Evolutionary conservation across 2,113 vertebrate species (phyloP).

Genomic region (Oxyruncus cristatus): DNA sequence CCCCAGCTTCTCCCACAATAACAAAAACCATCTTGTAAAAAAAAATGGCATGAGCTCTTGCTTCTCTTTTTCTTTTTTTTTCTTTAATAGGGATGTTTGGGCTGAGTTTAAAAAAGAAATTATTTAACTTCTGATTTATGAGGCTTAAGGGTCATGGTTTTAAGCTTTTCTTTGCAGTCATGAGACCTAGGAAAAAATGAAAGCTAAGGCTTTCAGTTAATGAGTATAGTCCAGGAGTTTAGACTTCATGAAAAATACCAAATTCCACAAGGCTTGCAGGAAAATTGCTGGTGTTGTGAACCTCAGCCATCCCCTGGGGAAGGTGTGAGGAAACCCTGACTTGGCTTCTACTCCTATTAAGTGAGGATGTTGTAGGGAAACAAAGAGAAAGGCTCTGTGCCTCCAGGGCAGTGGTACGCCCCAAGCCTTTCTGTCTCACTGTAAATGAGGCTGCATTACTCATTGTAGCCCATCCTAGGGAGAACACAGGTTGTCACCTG

Average conservation of each 20-base stretch:
- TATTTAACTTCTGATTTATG: constrained; percentile 56
- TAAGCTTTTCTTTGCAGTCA: constrained; percentile 29
- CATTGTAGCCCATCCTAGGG: background rate
- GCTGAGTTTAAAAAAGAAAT: constrained; percentile 28
- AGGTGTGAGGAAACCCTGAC: background rate
- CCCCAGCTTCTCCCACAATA: background rate
- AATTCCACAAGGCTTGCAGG: constrained; percentile 34
- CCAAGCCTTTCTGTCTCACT: background rate
- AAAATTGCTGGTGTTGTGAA: constrained; percentile 3
- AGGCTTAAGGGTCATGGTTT: constrained; percentile 38
- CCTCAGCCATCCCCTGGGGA: background rate
- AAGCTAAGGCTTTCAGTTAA: constrained; percentile 37
- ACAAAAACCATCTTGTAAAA: background rate
- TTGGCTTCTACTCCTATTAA: background rate
- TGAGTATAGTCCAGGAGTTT: constrained; percentile 7
- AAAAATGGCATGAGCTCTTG: background rate
- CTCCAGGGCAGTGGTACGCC: background rate
- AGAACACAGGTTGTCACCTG: background rate
- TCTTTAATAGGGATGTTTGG: background rate
- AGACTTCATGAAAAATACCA: background rate
- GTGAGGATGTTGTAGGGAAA: background rate
- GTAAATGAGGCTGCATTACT: background rate
- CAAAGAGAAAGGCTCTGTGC: background rate
- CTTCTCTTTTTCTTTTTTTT: background rate
- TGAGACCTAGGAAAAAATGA: constrained; percentile 28